A percentile compares a stretch with the other conserved stretches of the same genome.
These are phyloP conservation scores for Blastomussa wellsi DNA, from an alignment of 92 coral and sea anemone species.

Conservation along the genomic window DNA sequence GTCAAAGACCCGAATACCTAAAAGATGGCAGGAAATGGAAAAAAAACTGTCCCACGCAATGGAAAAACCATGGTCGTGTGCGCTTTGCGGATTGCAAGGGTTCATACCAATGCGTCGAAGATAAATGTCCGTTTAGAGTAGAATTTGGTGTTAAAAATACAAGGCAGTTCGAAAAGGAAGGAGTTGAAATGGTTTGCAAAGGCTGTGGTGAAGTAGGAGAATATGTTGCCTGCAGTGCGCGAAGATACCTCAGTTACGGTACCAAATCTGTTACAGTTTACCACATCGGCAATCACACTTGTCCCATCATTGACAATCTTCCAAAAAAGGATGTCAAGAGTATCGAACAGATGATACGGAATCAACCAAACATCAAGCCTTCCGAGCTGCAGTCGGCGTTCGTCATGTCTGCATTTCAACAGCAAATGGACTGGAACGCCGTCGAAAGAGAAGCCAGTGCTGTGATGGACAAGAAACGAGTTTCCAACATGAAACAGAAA, in stretches of 20 bases:
- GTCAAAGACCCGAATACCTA: neutral
- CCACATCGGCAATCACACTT: too few relatives aligned
- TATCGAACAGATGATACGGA: constrained; percentile 38
- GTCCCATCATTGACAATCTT: constrained; percentile 47
- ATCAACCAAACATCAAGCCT: constrained; percentile 43
- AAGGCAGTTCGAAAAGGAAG: constrained; percentile 50
- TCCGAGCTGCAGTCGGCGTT: constrained; percentile 40
- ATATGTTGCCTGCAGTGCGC: too few relatives aligned
- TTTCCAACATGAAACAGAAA: constrained; percentile 57
- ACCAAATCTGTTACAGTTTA: constrained; percentile 52
- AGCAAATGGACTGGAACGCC: constrained; percentile 48
- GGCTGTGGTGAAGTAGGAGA: constrained; percentile 49
- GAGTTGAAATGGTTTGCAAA: constrained; percentile 41
- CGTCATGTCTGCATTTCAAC: constrained; percentile 43
- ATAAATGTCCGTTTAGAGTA: constrained; percentile 42
- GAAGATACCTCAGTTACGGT: constrained; percentile 61
- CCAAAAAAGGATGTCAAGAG: constrained; percentile 26
- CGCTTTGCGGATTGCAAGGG: constrained; percentile 60
- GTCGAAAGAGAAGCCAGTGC: constrained; percentile 57
- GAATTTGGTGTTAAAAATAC: constrained; percentile 58
- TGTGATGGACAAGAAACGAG: constrained; percentile 42
- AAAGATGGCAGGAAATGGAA: constrained; percentile 59
- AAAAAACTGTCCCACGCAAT: constrained; percentile 38
- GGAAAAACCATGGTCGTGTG: constrained; percentile 55
- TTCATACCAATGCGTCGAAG: constrained; percentile 36